Evolutionary conservation across 2,113 vertebrate genomes (phyloP), one percentile per base, ranked within the genome.

Genomic region (Calypte anna): DNA sequence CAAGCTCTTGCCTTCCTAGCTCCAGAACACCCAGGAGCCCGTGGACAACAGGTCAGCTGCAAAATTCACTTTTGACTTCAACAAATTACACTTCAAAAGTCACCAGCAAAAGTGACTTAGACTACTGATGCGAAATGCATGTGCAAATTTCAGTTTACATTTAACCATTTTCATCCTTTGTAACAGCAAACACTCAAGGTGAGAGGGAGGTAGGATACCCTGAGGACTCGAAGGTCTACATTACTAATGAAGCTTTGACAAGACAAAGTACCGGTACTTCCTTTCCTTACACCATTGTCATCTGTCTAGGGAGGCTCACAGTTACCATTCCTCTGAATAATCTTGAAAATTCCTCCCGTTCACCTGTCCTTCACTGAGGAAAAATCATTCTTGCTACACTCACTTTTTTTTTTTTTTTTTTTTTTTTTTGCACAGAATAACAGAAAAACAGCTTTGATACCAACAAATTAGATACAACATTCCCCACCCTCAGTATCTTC

Each of bases 401-500:
- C 13, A 1, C 19, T 30, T 57, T 57, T 30, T 20, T 40, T 40
- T 57, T 30, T 20, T 33, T 33, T n/a, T n/a, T n/a, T n/a, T n/a
- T n/a, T n/a, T n/a, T n/a, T n/a, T n/a, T n/a, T n/a, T n/a, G 4
- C n/a, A 9, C 31, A 31, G 20, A 55, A 8, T 10, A 64, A 74
- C 18, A 69, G 36, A n/a, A 64, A 62, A 78, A 3, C 24, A 22
- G 14, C 20, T 17, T 48, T 22, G 20, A 44, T 31, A 21, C 3
- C 30, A 54, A 57, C 25, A 69, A 48, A 67, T 25, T 10, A 48
- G 23, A 33, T 5, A 67, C 10, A 44, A 12, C 21, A 3, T 10
- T 22, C 11, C 5, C 3, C 9, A 4, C 5, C 9, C 31, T 3
- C 18, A 7, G 5, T 2, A 24, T 38, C 25, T 53, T 36, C 33